phyloP scores from a whole-genome alignment of 2,888 invertebrate species.

The Cotesia congregata region DNA sequence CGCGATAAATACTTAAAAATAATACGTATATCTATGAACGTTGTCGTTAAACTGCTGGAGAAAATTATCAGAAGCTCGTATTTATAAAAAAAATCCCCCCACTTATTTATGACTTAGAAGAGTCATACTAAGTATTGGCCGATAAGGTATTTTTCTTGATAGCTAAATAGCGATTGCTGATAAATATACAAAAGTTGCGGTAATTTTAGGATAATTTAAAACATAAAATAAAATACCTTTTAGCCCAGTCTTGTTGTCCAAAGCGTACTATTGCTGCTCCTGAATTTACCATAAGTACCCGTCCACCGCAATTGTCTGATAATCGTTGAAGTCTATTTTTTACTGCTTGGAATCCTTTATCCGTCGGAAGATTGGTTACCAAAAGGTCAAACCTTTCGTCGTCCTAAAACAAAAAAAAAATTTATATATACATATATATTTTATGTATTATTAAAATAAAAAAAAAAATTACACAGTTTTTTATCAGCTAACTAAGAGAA shows the following conservation, averaged over 20 bases:
- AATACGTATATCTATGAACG: not conserved
- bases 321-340: constrained; percentile 77
- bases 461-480: not conserved
- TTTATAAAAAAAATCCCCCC: not conserved
- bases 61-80: not conserved
- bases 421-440: not conserved
- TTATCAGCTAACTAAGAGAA: not conserved
- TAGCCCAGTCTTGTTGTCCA: constrained; percentile 78
- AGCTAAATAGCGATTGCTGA: not conserved
- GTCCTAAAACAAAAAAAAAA: constrained; percentile 52
- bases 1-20: not conserved
- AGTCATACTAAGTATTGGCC: not conserved
- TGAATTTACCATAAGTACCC: constrained; percentile 77
- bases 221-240: constrained; percentile 72
- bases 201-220: constrained; percentile 3
- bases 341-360: constrained; percentile 70
- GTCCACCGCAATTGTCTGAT: constrained; percentile 86
- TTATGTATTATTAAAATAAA: not conserved
- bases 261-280: constrained; percentile 80
- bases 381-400: constrained; percentile 74
- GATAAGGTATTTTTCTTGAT: not conserved
- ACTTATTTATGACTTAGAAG: not conserved
- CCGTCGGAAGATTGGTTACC: constrained; percentile 79
- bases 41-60: not conserved
- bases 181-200: not conserved